Percentiles rank a stretch among this genome's conserved stretches.
phyloP scores from a whole-genome alignment of 2,888 invertebrate species.

The Scaptodrosophila latifasciaeformis region DNA sequence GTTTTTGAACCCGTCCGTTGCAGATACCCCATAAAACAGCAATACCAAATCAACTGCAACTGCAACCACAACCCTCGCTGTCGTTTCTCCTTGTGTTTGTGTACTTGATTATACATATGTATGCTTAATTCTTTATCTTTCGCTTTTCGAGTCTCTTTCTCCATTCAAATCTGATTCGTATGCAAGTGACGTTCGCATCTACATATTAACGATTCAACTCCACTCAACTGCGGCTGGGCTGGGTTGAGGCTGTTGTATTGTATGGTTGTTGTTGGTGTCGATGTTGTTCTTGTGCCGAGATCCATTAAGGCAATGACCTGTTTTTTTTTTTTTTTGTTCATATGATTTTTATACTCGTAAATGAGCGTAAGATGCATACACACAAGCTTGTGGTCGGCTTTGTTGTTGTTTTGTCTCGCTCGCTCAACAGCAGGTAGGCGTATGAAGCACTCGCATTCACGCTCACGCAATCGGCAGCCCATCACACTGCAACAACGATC shows the following conservation, averaged over 20 bases:
- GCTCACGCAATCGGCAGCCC: conserved; percentile 24
- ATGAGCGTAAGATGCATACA: too few relatives aligned
- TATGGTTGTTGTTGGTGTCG: neutral
- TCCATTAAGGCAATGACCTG: conserved; percentile 73
- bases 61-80: conserved; percentile 8
- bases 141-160: conserved; percentile 34
- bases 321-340: too few relatives aligned
- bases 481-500: conserved; percentile 6
- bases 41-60: neutral
- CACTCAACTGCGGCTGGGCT: conserved; percentile 2
- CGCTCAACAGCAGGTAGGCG: conserved; percentile 35
- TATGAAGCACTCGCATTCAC: conserved; percentile 61
- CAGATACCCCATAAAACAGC: neutral
- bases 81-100: conserved; percentile 41
- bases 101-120: conserved; percentile 59
- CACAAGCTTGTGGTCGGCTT: conserved; percentile 23
- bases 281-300: conserved; percentile 35
- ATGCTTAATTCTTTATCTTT: conserved; percentile 71
- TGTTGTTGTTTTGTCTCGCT: conserved; percentile 70
- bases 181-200: conserved; percentile 59
- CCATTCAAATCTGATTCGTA: conserved; percentile 33
- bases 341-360: conserved; percentile 52
- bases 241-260: too few relatives aligned
- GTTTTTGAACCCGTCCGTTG: conserved; percentile 32
- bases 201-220: conserved; percentile 32